Evolutionary conservation across 2,888 invertebrate genomes (phyloP).

Genomic region (Eupithecia insigniata): DNA sequence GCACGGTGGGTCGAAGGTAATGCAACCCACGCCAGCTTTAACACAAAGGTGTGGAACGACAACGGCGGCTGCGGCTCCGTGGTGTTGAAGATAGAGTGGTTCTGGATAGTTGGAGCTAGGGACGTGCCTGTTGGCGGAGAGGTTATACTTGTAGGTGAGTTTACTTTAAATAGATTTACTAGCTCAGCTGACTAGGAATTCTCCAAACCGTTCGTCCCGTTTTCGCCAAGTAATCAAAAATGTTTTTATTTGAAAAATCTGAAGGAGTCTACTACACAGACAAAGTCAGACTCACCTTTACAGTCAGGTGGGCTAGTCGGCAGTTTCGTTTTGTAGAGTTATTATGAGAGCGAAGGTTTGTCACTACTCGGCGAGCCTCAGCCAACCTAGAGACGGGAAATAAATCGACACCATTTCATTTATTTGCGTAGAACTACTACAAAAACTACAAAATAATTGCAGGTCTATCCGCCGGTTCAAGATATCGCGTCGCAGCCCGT

Average conservation of each 20-base stretch:
- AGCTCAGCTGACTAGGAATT: background rate
- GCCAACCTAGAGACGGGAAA: background rate
- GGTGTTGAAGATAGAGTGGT: constrained; percentile 90
- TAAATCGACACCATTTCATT: background rate
- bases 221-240: background rate
- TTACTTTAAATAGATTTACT: background rate
- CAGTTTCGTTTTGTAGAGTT: background rate
- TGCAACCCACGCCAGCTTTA: constrained; percentile 90
- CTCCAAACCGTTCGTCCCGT: background rate
- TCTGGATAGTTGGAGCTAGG: constrained; percentile 77
- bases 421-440: background rate
- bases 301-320: background rate
- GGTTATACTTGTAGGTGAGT: constrained; percentile 74
- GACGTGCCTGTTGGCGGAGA: constrained; percentile 79
- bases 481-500: constrained; percentile 85
- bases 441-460: constrained; percentile 7
- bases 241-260: background rate
- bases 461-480: constrained; percentile 83
- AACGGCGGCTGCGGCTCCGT: constrained; percentile 91
- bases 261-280: background rate
- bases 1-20: constrained; percentile 89
- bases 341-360: background rate
- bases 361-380: background rate
- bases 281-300: background rate
- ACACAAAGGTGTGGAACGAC: constrained; percentile 92